These are phyloP conservation scores for Nezara viridula DNA, from an alignment of 2,888 invertebrate genomes.

Conservation along the genomic window DNA sequence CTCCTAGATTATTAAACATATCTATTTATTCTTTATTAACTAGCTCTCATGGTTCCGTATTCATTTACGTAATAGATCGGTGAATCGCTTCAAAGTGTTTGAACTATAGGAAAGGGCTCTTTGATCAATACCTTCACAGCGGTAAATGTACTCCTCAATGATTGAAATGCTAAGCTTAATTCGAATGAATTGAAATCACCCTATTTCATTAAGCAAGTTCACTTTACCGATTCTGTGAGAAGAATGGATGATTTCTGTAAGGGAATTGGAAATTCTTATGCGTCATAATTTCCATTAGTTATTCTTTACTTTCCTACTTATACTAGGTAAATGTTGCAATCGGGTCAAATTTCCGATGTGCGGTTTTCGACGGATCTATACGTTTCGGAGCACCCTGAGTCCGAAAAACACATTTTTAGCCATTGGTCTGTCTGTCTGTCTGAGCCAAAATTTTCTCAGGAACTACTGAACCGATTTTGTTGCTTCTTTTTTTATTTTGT, in stretches of 20 bases:
- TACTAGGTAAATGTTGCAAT: no score
- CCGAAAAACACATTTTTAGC: no score
- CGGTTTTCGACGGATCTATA: no score
- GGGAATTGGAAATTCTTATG: neutral
- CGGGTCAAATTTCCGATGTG: no score
- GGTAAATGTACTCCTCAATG: neutral
- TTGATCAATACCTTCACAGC: neutral
- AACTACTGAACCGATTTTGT: no score
- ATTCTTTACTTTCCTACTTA: no score
- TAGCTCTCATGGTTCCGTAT: neutral
- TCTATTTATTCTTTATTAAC: neutral
- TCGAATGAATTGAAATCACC: neutral
- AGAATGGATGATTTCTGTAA: neutral
- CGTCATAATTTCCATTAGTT: no score
- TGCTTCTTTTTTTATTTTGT: no score
- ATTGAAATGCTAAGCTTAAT: neutral
- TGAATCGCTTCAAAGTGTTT: neutral
- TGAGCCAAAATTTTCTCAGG: no score
- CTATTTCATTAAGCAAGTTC: neutral
- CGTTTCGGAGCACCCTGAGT: no score
- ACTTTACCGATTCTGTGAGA: neutral
- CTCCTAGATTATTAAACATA: neutral
- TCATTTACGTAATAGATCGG: neutral
- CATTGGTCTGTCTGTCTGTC: no score
- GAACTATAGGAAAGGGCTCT: neutral